Evolutionary conservation across 2,888 invertebrate genomes (phyloP).

Genomic region (Volucella inflata): DNA sequence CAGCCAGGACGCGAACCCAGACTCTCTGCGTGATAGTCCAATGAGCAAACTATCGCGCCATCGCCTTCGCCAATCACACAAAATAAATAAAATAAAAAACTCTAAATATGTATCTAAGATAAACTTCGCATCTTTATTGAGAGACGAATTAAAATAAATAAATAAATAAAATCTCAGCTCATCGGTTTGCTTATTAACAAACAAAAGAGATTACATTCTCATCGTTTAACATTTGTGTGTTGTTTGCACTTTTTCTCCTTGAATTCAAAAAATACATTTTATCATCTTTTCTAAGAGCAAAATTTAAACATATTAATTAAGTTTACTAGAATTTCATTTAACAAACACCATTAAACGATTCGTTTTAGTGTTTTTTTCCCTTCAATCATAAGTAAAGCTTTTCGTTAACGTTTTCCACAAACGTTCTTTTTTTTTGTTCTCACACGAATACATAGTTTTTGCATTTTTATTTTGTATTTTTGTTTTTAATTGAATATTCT

Average conservation of each 20-base stretch:
- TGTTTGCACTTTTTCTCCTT: conserved; percentile 1
- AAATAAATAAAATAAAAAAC: neutral
- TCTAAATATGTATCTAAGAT: neutral
- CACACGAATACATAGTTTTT: too few species aligned
- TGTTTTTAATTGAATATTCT: conserved; percentile 41
- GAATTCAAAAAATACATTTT: too few species aligned
- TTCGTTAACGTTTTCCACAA: conserved; percentile 65
- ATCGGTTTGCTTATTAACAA: conserved; percentile 6
- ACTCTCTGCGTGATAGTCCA: too few species aligned
- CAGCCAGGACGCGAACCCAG: too few species aligned
- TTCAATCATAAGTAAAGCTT: conserved; percentile 69
- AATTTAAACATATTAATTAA: conserved; percentile 26
- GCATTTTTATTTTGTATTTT: neutral
- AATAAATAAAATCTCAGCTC: conserved; percentile 42
- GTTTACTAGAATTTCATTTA: conserved; percentile 63
- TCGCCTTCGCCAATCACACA: too few species aligned
- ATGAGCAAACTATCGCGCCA: too few species aligned
- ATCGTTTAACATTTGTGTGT: conserved; percentile 25
- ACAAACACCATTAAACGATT: conserved; percentile 38
- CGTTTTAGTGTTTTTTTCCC: conserved; percentile 26
- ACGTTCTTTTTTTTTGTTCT: conserved; percentile 18
- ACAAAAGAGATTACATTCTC: conserved; percentile 24
- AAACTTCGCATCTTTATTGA: conserved; percentile 60
- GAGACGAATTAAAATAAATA: conserved; percentile 47
- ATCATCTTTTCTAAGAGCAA: too few species aligned